phyloP scores from a whole-genome alignment of 2,113 vertebrate species.

The Capra hircus region DNA sequence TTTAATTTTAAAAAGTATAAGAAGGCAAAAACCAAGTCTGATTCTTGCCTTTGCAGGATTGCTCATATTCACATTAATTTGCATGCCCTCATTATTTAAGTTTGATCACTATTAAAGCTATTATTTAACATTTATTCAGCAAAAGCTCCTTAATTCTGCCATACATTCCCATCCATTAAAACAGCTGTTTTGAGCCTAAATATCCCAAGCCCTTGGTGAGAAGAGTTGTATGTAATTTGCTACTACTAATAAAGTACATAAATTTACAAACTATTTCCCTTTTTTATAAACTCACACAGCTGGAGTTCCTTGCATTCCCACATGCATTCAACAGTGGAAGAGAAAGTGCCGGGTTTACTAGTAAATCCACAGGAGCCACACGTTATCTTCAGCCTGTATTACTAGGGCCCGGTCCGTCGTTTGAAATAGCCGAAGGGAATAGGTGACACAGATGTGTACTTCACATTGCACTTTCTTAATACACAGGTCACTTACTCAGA shows the following conservation, averaged over 20 bases:
- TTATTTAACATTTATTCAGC: not conserved
- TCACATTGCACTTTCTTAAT: not conserved
- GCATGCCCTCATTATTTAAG: not conserved
- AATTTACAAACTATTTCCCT: not conserved
- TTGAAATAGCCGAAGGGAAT: not conserved
- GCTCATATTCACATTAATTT: not conserved
- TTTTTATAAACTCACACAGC: not conserved
- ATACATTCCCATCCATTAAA: not conserved
- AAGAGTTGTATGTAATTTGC: not conserved
- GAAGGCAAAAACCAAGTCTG: not conserved
- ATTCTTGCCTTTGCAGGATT: not conserved
- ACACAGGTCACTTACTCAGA: not conserved
- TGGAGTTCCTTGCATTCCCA: not conserved
- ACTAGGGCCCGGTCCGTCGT: not conserved
- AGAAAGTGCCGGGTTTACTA: not conserved
- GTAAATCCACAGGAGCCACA: not conserved
- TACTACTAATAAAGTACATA: not conserved
- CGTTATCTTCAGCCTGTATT: not conserved
- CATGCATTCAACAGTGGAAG: not conserved
- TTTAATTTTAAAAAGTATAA: not conserved
- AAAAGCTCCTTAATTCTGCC: slow-evolving; percentile 1
- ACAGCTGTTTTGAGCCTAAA: not conserved
- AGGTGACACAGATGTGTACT: not conserved
- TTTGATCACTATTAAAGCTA: not conserved
- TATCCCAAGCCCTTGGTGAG: not conserved